Percentiles rank a stretch among this genome's conserved stretches.
Conservation (phyloP, 2,113 vertebrate genomes). For the Balaenoptera acutorostrata region DNA sequence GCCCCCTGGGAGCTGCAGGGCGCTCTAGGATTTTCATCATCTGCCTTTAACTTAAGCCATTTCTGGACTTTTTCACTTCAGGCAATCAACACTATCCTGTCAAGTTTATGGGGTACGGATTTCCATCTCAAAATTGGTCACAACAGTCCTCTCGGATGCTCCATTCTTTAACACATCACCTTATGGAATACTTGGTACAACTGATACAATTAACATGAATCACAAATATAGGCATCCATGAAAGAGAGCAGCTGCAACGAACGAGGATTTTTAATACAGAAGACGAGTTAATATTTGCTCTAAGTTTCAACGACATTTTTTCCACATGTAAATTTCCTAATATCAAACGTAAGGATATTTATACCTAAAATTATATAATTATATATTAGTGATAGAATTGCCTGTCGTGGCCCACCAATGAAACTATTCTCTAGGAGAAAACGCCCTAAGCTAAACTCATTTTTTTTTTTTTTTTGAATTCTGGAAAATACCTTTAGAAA, state of each 20-base stretch:
- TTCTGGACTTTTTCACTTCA: neutral
- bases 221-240: neutral
- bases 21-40: neutral
- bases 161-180: neutral
- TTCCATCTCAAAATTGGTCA: conserved; percentile 11
- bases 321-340: neutral
- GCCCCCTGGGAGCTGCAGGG: neutral
- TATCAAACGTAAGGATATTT: neutral
- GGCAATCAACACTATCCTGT: neutral
- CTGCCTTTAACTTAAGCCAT: conserved; percentile 19
- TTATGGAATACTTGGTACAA: neutral
- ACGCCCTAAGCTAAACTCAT: neutral
- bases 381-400: neutral
- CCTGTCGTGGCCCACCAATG: neutral
- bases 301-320: neutral
- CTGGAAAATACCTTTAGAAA: conserved; percentile 69
- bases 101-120: neutral
- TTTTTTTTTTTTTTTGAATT: conserved; percentile 22
- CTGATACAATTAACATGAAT: neutral
- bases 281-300: neutral
- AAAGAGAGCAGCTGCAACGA: neutral
- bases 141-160: neutral
- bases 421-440: neutral
- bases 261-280: neutral
- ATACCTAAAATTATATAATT: neutral